Base-by-base conservation (phyloP, 2,888 invertebrate genomes). In the Acanthoscelides obtectus region DNA sequence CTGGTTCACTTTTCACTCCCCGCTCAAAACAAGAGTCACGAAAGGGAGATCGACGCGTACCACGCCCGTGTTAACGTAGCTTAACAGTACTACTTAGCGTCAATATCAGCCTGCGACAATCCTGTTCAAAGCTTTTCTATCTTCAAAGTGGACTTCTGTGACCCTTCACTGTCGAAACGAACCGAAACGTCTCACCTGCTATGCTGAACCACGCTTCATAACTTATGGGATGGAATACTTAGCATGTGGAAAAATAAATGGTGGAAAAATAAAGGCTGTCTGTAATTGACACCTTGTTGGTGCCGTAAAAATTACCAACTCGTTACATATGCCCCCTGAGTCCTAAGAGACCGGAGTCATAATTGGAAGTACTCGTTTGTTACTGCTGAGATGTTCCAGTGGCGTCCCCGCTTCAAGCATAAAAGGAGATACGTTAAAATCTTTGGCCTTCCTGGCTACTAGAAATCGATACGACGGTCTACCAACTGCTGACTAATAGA, bases 251-350 rank as follows among this genome's bases (percentile, higher is more conserved):
- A 45, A 45, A 72, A 65, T 69, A 22, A 70, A 66, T 20, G 63
- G 70, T 69, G 45, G 67, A 74, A 74, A 72, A 73, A 72, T 71
- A 73, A 69, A 69, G 45, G 17, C 45, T 72, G 74, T 75, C 73
- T 75, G 75, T 75, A 75, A 75, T 75, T 75, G 74, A 75, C 75
- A 74, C 75, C 74, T 74, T 75, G 74, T 71, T 75, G 74, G 72
- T 71, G 74, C 68, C 72, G 71, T 72, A 75, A 75, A 75, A 75
- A 74, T 75, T 71, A 72, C 74, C 71, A 74, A 74, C 75, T 75
- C 75, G 75, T 75, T 75, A 74, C 75, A 75, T 75, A 74, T 75
- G 75, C 75, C 75, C 74, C 74, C 74, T 74, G 73, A 75, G 75
- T 75, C 74, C 73, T 45, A 45, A 45, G 73, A 72, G 73, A 71